These are phyloP conservation scores for Lepidurus couesii DNA, from an alignment of 1,140 invertebrate genomes.

Conservation along the genomic window DNA sequence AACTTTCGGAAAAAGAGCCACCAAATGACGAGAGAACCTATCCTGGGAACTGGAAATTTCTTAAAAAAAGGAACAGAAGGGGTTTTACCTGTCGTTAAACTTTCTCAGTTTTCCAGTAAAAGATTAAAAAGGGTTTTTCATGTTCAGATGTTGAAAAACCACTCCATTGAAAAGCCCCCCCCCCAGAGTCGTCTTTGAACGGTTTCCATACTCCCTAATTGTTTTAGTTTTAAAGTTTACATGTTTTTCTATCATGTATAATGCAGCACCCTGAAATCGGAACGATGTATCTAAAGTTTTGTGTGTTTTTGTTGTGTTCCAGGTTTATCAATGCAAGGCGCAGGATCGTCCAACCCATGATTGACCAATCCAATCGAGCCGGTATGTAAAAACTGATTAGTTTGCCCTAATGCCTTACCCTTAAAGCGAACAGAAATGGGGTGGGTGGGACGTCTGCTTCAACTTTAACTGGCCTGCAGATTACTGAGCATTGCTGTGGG, in stretches of 20 bases:
- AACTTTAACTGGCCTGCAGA: not conserved
- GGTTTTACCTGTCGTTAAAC: slow-evolving; percentile 20
- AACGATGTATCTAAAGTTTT: not conserved
- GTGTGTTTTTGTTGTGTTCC: slow-evolving; percentile 39
- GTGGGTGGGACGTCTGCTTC: not conserved
- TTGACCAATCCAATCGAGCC: slow-evolving; percentile 96
- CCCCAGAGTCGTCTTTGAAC: too few relatives aligned
- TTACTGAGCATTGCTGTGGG: slow-evolving; percentile 7
- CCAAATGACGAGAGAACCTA: not conserved
- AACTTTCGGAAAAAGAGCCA: slow-evolving; percentile 16
- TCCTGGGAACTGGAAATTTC: not conserved
- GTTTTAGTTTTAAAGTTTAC: slow-evolving; percentile 19
- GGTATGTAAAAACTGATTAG: slow-evolving; percentile 51
- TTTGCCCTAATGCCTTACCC: not conserved
- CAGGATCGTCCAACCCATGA: slow-evolving; percentile 95
- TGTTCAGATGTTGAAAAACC: not conserved
- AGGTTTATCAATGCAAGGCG: slow-evolving; percentile 97
- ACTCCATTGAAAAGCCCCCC: not conserved
- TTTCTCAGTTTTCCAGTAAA: not conserved
- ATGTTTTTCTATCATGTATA: not conserved
- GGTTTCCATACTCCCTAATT: not conserved
- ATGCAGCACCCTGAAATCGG: not conserved
- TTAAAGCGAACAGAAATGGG: not conserved
- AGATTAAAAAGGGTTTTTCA: not conserved
- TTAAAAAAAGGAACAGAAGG: not conserved